Evolutionary conservation across 2,797 vertebrate species (phyloP).

Genomic region (Manis javanica): DNA sequence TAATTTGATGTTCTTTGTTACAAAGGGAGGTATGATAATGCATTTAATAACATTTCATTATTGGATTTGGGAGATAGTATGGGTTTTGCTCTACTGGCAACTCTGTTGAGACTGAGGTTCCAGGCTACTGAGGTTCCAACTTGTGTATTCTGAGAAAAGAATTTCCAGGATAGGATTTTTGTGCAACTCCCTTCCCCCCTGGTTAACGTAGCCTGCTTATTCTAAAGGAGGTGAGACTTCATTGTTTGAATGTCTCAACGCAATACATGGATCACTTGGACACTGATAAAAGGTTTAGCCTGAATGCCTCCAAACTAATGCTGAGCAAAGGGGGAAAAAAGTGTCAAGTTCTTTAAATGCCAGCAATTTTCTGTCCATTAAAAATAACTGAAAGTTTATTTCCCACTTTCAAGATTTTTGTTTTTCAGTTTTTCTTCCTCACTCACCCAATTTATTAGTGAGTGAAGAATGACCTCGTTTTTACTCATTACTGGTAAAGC

Average conservation of each 20-base stretch:
- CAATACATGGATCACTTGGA: not conserved
- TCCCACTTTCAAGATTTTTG: not conserved
- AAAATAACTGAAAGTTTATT: not conserved
- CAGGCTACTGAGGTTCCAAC: not conserved
- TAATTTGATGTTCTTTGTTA: not conserved
- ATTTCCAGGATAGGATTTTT: not conserved
- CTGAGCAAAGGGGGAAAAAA: not conserved
- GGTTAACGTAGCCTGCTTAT: not conserved
- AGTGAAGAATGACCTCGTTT: not conserved
- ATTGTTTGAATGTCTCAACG: not conserved
- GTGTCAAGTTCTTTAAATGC: not conserved
- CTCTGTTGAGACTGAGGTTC: not conserved
- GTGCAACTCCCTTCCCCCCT: accelerated
- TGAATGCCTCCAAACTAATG: not conserved
- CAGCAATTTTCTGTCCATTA: not conserved
- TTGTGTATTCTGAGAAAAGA: not conserved
- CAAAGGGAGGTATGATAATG: not conserved
- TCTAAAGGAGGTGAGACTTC: not conserved
- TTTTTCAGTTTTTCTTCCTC: not conserved
- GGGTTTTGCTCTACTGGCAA: not conserved
- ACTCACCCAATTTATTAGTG: not conserved
- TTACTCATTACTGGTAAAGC: not conserved
- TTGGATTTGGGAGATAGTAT: not conserved
- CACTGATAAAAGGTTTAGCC: not conserved
- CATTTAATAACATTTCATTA: not conserved